A percentile compares a stretch with the other conserved stretches of the same genome.
Conservation (phyloP, 2,797 vertebrate genomes). For the Macropus fuliginosus region DNA sequence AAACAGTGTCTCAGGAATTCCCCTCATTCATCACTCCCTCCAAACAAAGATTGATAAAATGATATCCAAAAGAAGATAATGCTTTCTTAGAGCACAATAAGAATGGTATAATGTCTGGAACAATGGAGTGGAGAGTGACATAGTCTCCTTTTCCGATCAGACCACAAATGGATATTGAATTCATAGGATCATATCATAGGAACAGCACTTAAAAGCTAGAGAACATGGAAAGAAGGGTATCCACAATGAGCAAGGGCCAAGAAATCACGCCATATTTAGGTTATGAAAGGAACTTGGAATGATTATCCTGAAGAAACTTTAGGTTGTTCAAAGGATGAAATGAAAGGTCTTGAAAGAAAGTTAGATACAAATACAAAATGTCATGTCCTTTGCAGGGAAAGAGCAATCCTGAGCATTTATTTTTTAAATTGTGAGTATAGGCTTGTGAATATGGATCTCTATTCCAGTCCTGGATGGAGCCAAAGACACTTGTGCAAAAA, state of each 20-base stretch:
- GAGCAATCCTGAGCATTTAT: neutral
- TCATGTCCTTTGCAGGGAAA: neutral
- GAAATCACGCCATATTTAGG: neutral
- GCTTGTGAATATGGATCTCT: neutral
- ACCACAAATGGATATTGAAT: neutral
- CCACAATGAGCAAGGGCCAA: neutral
- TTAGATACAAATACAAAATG: neutral
- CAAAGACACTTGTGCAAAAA: neutral
- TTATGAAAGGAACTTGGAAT: neutral
- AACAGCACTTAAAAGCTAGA: neutral
- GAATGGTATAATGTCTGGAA: neutral
- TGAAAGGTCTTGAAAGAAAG: neutral
- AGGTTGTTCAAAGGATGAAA: neutral
- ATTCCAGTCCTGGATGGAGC: too few species aligned
- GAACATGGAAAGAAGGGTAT: neutral
- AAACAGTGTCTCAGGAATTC: neutral
- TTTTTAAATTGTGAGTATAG: neutral
- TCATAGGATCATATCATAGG: neutral
- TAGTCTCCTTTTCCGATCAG: neutral
- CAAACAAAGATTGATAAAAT: neutral
- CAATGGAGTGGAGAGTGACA: neutral
- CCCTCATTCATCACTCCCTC: neutral
- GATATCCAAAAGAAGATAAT: neutral
- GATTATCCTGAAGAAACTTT: neutral
- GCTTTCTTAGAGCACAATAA: neutral